Base-by-base conservation (phyloP, 1,140 invertebrate genomes). In the Armadillidium nasatum region DNA sequence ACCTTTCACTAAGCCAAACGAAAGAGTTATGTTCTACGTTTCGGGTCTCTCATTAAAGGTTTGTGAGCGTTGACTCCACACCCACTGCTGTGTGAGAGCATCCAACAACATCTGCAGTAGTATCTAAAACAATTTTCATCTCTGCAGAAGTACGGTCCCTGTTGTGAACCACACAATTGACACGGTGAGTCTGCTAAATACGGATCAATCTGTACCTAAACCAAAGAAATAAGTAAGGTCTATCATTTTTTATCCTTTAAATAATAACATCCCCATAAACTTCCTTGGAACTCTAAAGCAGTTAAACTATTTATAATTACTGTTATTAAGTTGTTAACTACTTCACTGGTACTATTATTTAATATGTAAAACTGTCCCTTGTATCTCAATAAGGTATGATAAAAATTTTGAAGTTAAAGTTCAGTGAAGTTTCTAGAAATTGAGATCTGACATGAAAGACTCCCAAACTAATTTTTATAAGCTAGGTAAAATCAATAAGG, bases 131-230 rank as follows among this genome's bases (percentile, higher is more conserved):
- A 96, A 10, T 87, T 85, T 75, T 92, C 86, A 83, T 97, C 93
- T n/a, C 95, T 88, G 84, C 97, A 98, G 85, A 98, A 98, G 84
- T 98, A 97, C 0, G 96, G 94, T 0, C 95, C 96, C 83, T 96
- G 93, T 83, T 95, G 93, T 10, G 94, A 87, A 44, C 88, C 89
- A 85, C 97, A 99, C 60, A 90, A 86, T 4, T 93, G 94, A 83
- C 97, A 99, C 77, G 94, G 89, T 0, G 94, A 91, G 84, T 99
- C 96, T 86, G 98, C 97, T 73, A 99, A 86, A 83, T 98, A 99
- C 0, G 97, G 97, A 86, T 99, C 95, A 2, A 99, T 90, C 88
- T 99, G 97, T 67, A 99, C 90, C 92, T 95, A 81, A 54, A 44
- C 23, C 76, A 15, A 33, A 33, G 6, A 33, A 33, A 33, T 33